Evolutionary conservation across 2,888 invertebrate genomes (phyloP).

Genomic region (Phortica okadai): DNA sequence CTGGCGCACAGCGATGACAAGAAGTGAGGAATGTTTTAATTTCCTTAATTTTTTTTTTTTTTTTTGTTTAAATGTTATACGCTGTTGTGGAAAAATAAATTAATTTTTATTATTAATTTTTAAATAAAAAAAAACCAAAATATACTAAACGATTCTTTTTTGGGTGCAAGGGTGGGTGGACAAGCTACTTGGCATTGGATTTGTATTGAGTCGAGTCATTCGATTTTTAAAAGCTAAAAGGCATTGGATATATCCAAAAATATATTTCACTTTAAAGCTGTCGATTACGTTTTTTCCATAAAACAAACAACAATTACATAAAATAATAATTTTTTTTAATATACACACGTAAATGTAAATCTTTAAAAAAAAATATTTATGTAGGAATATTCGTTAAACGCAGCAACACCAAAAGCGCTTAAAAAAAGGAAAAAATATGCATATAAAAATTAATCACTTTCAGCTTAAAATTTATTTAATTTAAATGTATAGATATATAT

Average conservation of each 20-base stretch:
- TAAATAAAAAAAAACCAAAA: neutral
- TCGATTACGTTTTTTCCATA: no score
- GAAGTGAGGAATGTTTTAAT: no score
- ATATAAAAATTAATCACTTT: neutral
- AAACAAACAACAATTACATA: neutral
- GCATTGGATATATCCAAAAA: no score
- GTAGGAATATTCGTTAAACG: neutral
- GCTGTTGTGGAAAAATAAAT: neutral
- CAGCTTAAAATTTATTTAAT: constrained; percentile 8
- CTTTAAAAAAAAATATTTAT: neutral
- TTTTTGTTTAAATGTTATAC: neutral
- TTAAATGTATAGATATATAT: constrained; percentile 33
- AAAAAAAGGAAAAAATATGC: neutral
- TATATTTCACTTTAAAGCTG: no score
- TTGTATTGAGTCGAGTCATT: no score
- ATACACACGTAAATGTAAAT: no score
- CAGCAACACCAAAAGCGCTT: neutral
- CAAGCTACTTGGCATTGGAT: no score
- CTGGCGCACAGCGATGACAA: no score
- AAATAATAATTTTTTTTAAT: no score
- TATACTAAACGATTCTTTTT: neutral
- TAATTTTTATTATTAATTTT: neutral
- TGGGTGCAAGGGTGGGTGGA: neutral
- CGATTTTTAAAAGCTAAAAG: no score
- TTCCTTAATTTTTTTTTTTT: no score